Percentiles rank a stretch among this genome's conserved stretches.
Evolutionary conservation across 2,113 vertebrate species (phyloP).

Genomic region (Dasyurus viverrinus): DNA sequence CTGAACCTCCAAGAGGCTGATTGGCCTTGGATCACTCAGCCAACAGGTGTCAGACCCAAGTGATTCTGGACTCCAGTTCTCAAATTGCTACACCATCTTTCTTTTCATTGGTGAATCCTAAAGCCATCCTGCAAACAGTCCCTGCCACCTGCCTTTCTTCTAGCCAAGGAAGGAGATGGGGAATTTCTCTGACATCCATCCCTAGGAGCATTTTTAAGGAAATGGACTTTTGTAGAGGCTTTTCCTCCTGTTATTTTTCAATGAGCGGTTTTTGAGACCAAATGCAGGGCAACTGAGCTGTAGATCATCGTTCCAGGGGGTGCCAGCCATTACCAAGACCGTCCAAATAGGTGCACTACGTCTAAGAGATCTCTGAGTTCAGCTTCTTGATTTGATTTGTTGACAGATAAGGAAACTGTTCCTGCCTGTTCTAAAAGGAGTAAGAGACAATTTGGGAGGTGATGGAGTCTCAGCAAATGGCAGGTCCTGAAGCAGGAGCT

Average conservation of each 20-base stretch:
- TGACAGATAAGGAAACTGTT: not conserved
- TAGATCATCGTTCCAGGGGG: not conserved
- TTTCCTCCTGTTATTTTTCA: not conserved
- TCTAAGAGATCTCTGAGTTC: not conserved
- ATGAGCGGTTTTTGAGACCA: not conserved
- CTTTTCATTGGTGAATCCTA: not conserved
- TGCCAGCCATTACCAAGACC: not conserved
- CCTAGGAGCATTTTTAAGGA: not conserved
- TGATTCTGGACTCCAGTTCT: fast-evolving
- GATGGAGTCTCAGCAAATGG: not conserved
- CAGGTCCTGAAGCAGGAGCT: no score
- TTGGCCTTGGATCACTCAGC: not conserved
- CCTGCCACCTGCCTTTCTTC: not conserved
- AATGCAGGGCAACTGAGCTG: not conserved
- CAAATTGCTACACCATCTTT: not conserved
- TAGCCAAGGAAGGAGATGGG: not conserved
- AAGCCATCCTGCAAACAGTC: not conserved
- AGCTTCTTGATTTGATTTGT: not conserved
- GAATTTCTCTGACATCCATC: not conserved
- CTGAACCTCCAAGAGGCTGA: not conserved
- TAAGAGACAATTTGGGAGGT: not conserved
- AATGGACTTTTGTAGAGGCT: not conserved
- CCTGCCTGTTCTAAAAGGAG: not conserved
- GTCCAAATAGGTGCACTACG: not conserved
- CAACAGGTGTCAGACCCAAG: not conserved